These are phyloP conservation scores for Phyllotis vaccarum DNA, from an alignment of 2,797 vertebrate genomes.

Conservation along the genomic window DNA sequence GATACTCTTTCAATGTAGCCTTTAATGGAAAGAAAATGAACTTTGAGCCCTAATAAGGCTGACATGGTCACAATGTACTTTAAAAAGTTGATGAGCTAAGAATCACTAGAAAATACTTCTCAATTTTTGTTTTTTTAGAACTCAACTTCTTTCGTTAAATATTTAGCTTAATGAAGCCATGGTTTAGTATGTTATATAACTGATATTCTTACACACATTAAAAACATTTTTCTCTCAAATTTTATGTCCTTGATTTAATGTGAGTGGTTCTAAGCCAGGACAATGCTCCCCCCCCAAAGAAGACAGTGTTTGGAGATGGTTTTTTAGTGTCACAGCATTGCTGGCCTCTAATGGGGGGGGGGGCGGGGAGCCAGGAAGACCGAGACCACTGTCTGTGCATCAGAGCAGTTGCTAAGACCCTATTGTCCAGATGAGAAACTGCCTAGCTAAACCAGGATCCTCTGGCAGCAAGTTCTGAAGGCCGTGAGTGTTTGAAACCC, in stretches of 20 bases:
- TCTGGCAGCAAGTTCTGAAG: neutral
- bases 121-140: slow-evolving; percentile 31
- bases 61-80: slow-evolving; percentile 33
- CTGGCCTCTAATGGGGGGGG: neutral
- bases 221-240: neutral
- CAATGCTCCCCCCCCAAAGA: neutral
- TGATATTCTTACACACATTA: slow-evolving; percentile 53
- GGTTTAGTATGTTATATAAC: neutral
- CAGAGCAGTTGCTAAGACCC: fast-evolving
- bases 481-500: neutral
- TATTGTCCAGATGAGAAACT: neutral
- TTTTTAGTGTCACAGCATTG: neutral
- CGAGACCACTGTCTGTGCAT: neutral
- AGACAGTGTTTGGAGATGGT: neutral
- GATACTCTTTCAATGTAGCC: slow-evolving; percentile 23
- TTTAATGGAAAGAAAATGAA: slow-evolving; percentile 64
- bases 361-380: neutral
- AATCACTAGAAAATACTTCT: slow-evolving; percentile 60
- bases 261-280: neutral
- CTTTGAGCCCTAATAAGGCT: neutral
- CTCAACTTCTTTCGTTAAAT: slow-evolving; percentile 30
- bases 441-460: neutral
- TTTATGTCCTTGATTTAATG: neutral
- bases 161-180: slow-evolving; percentile 41
- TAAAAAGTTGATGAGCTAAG: slow-evolving; percentile 34